Conservation (phyloP, 2,888 invertebrate species). For the Apocheima hispidaria region DNA sequence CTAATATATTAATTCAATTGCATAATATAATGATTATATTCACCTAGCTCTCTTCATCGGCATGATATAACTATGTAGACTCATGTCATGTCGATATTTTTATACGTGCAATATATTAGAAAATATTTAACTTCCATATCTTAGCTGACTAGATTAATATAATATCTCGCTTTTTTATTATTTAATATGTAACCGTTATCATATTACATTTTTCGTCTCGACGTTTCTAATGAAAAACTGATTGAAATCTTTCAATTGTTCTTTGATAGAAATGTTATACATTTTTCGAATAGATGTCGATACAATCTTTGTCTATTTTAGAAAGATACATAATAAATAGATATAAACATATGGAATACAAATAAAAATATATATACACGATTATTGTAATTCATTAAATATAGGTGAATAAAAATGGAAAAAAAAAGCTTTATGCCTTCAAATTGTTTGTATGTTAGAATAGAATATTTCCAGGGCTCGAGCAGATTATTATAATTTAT, state of each 20-base stretch:
- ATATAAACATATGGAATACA: slow-evolving; percentile 79
- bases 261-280: slow-evolving; percentile 53
- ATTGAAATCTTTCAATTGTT: slow-evolving; percentile 23
- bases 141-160: slow-evolving; percentile 80
- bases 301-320: slow-evolving; percentile 83
- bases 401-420: slow-evolving; percentile 73
- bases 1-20: slow-evolving; percentile 36
- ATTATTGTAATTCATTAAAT: slow-evolving; percentile 80
- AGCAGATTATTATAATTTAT: slow-evolving; percentile 72
- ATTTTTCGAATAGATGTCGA: slow-evolving; percentile 77
- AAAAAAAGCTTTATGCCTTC: slow-evolving; percentile 84
- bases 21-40: slow-evolving; percentile 27
- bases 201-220: slow-evolving; percentile 57
- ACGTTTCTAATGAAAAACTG: slow-evolving; percentile 51
- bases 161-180: slow-evolving; percentile 76
- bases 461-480: slow-evolving; percentile 72
- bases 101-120: slow-evolving; percentile 82
- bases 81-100: slow-evolving; percentile 71
- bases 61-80: slow-evolving; percentile 30
- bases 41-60: slow-evolving; percentile 41
- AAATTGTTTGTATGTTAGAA: slow-evolving; percentile 83
- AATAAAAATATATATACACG: slow-evolving; percentile 86
- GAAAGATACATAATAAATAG: slow-evolving; percentile 83
- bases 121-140: slow-evolving; percentile 77
- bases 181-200: slow-evolving; percentile 60